Conservation (phyloP, 2,888 invertebrate genomes). For the Autographa gamma region DNA sequence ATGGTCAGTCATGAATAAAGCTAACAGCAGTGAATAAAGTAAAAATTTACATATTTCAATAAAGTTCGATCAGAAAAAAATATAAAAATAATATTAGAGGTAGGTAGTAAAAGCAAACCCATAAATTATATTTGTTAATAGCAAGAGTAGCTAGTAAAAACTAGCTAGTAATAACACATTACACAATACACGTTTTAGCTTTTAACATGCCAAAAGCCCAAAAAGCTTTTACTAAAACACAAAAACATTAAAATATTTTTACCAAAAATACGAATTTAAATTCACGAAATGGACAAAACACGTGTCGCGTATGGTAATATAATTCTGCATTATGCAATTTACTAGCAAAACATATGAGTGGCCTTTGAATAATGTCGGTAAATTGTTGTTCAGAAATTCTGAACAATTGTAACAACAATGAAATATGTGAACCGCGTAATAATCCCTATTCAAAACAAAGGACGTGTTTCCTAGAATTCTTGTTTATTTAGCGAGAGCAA, state of each 20-base stretch:
- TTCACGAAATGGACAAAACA: constrained; percentile 4
- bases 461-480: neutral
- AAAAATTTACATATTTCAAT: no score
- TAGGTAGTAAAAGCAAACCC: no score
- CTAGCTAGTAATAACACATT: neutral
- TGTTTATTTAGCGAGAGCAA: constrained; percentile 1
- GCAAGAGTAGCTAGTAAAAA: neutral
- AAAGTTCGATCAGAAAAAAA: no score
- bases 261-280: neutral
- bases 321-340: constrained; percentile 1
- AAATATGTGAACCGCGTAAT: neutral
- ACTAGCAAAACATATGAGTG: neutral
- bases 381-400: neutral
- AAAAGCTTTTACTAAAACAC: neutral
- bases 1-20: no score
- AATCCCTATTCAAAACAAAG: neutral
- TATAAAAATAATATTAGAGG: no score
- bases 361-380: neutral
- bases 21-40: no score
- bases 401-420: neutral
- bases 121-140: no score
- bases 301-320: constrained; percentile 1
- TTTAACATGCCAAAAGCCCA: neutral
- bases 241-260: neutral
- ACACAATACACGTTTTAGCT: neutral